Evolutionary conservation across 2,797 vertebrate genomes (phyloP).

Genomic region (Melanogrammus aeglefinus): DNA sequence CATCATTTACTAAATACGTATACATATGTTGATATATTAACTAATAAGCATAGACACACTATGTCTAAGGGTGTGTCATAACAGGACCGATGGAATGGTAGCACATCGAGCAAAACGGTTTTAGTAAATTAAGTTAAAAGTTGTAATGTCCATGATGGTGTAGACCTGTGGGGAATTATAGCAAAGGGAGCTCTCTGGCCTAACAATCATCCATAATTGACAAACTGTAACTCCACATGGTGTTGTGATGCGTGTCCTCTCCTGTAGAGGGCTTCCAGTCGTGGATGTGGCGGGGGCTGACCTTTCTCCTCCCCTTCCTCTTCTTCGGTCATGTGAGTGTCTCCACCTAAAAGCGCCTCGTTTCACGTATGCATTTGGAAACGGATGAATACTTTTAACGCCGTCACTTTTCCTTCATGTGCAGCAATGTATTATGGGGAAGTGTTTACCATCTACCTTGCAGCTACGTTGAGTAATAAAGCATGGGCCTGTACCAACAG

Average conservation of each 20-base stretch:
- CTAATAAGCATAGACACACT: not conserved
- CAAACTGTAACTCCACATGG: not conserved
- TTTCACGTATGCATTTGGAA: not conserved
- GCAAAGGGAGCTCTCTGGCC: not conserved
- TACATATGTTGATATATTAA: not conserved
- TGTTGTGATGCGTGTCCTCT: not conserved
- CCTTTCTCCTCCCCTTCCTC: slow-evolving; percentile 93
- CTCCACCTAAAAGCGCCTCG: too few species aligned
- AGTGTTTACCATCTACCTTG: not conserved
- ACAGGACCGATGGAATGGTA: not conserved
- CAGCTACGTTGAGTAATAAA: not conserved
- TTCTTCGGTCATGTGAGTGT: slow-evolving; percentile 93
- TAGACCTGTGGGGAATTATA: not conserved
- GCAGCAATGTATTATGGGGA: not conserved
- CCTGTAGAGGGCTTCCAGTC: slow-evolving; percentile 96
- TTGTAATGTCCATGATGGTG: not conserved
- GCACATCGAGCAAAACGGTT: not conserved
- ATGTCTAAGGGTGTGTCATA: not conserved
- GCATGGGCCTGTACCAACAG: not conserved
- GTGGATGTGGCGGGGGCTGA: slow-evolving; percentile 98
- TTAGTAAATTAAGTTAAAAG: not conserved
- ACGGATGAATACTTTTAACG: not conserved
- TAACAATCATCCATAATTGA: not conserved
- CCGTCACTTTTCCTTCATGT: not conserved
- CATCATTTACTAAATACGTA: not conserved